These are phyloP conservation scores for Ctena decussata DNA, from an alignment of 2,888 invertebrate genomes.

Conservation along the genomic window DNA sequence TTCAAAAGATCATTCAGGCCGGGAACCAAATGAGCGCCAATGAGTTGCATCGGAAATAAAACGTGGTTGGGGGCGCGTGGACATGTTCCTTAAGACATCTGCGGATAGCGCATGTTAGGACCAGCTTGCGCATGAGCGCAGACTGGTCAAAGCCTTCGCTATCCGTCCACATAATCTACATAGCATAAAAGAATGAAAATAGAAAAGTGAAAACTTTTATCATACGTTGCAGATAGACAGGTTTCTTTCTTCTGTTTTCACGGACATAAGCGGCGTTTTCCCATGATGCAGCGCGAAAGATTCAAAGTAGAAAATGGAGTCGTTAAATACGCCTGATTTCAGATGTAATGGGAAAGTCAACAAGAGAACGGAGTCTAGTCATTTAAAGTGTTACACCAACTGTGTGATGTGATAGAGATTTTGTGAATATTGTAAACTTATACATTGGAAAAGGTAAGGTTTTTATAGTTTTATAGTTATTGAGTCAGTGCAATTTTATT, in stretches of 20 bases:
- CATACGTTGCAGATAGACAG: no score
- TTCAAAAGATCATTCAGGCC: neutral
- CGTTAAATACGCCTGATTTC: conserved; percentile 2
- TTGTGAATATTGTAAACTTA: neutral
- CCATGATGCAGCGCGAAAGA: no score
- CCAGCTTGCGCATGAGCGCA: no score
- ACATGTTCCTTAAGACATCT: no score
- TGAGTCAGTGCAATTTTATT: neutral
- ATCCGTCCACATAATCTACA: no score
- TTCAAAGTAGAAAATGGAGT: conserved; percentile 1
- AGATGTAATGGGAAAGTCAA: neutral
- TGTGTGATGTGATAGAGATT: neutral
- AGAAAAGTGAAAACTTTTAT: no score
- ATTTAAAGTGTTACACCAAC: neutral
- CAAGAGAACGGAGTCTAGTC: neutral
- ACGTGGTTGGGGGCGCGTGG: no score
- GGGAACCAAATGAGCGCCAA: neutral
- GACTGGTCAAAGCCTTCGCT: no score
- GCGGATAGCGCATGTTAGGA: no score
- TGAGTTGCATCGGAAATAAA: conserved; percentile 5
- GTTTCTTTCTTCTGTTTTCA: no score
- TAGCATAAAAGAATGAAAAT: no score
- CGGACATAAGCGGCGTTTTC: no score
- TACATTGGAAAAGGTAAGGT: neutral
- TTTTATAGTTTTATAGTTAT: neutral